Base-by-base conservation (phyloP, 1,140 invertebrate species). In the Brachionus rubens region DNA sequence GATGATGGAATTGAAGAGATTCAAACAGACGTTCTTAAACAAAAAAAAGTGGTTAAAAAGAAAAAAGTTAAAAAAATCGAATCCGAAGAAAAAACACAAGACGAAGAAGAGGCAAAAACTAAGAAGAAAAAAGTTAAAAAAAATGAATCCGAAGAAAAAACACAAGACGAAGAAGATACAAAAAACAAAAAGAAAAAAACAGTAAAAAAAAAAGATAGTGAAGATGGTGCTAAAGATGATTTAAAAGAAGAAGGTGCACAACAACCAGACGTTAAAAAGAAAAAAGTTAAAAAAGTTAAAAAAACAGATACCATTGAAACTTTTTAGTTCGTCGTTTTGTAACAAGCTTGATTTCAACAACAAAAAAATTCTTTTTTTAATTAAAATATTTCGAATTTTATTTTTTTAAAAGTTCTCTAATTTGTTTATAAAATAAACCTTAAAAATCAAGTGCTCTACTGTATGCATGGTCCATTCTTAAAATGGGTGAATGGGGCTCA, bases 281-380 rank as follows among this genome's bases (percentile, higher is more conserved):
- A 59, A 59, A 59, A 59, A 59, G 16, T 16, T 1, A 59, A 59
- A 21, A 59, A 59, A 59, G 30, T 59, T 16, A 59, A 59, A 59
- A 59, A 59, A 19, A 7, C 33, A n/a, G 54, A 59, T n/a, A 36
- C 30, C 36, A 59, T 7, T n/a, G 54, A 59, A 59, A 36, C 12
- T 30, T 10, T 59, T 59, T 59, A 59, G 30, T 33, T 28, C 12
- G 33, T 28, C 33, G 5, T 24, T 24, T 4, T 54, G 9, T 6
- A 52, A 54, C n/a, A n/a, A n/a, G n/a, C n/a, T n/a, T n/a, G n/a
- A 59, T 59, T 59, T 59, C 36, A 16, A 33, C 12, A 59, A 59
- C 19, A 36, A 33, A 33, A 33, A 59, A 33, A 59, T n/a, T 24
- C n/a, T n/a, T n/a, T n/a, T n/a, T n/a, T n/a, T n/a, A n/a, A n/a